phyloP scores from a whole-genome alignment of 2,888 invertebrate genomes.

The Protonemura montana region DNA sequence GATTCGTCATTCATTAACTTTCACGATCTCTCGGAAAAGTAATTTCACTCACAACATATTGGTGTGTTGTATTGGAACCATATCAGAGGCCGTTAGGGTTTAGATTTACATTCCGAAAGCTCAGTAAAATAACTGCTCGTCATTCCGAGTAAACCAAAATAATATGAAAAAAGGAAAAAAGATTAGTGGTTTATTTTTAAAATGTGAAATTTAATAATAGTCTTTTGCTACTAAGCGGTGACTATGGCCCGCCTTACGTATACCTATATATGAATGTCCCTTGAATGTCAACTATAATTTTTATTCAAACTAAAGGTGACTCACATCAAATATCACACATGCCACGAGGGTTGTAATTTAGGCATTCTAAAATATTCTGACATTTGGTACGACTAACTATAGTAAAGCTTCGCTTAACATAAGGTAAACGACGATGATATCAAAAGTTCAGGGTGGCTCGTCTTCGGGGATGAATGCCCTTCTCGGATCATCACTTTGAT shows the following conservation, averaged over 20 bases:
- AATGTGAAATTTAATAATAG: not conserved
- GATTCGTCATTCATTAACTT: not conserved
- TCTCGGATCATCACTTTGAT: slow-evolving; percentile 22
- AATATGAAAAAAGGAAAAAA: not conserved
- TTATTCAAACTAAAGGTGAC: not conserved
- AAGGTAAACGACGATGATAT: slow-evolving; percentile 15
- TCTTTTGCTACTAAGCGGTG: not conserved
- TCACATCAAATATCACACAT: not conserved
- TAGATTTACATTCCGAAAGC: not conserved
- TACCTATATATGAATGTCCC: not conserved
- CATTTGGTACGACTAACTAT: slow-evolving; percentile 9
- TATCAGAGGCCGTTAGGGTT: not conserved
- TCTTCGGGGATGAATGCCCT: not conserved
- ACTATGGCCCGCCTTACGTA: not conserved
- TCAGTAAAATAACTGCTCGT: not conserved
- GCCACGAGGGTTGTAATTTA: not conserved
- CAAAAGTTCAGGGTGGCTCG: not conserved
- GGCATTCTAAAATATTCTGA: not conserved
- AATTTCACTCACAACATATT: not conserved
- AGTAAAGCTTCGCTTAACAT: slow-evolving; percentile 21
- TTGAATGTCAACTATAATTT: not conserved
- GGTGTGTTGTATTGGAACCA: not conserved
- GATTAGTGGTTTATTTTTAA: not conserved
- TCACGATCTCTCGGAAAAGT: slow-evolving; percentile 4
- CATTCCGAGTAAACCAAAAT: not conserved